Conservation (phyloP, 2,113 vertebrate genomes). For the Podarcis muralis region DNA sequence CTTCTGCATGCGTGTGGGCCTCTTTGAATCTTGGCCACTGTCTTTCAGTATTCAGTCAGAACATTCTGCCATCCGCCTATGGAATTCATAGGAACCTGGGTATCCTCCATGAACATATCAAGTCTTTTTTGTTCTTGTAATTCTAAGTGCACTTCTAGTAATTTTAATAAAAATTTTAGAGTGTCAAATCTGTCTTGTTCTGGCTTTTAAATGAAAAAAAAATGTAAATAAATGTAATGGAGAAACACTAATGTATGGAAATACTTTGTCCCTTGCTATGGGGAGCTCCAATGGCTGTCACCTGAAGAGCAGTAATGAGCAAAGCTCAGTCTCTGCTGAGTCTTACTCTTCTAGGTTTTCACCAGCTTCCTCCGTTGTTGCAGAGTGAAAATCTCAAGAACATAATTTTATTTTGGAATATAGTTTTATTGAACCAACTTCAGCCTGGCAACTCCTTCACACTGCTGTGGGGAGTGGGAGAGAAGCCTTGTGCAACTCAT, state of each 20-base stretch:
- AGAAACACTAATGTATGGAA: constrained; percentile 51
- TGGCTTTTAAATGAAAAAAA: constrained; percentile 70
- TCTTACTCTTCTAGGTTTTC: background rate
- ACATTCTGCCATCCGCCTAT: background rate
- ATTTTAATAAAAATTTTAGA: constrained; percentile 61
- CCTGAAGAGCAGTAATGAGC: background rate
- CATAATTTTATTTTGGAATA: background rate
- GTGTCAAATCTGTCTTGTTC: constrained; percentile 68
- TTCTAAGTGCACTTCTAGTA: constrained; percentile 79
- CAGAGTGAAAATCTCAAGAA: background rate
- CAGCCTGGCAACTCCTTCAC: background rate
- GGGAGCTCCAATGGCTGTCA: background rate
- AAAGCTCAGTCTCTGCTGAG: background rate
- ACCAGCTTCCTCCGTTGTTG: background rate
- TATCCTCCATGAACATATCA: constrained; percentile 32
- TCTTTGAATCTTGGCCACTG: constrained; percentile 3
- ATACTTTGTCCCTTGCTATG: background rate
- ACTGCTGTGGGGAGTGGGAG: background rate
- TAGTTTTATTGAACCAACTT: background rate
- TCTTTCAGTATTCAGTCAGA: background rate
- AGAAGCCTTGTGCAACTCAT: background rate
- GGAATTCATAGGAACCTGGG: background rate
- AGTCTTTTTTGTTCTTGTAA: constrained; percentile 47
- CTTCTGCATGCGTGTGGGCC: background rate
- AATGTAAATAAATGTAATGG: constrained; percentile 79